Conservation (phyloP, 2,113 vertebrate genomes). For the Lethenteron camtschaticum region DNA sequence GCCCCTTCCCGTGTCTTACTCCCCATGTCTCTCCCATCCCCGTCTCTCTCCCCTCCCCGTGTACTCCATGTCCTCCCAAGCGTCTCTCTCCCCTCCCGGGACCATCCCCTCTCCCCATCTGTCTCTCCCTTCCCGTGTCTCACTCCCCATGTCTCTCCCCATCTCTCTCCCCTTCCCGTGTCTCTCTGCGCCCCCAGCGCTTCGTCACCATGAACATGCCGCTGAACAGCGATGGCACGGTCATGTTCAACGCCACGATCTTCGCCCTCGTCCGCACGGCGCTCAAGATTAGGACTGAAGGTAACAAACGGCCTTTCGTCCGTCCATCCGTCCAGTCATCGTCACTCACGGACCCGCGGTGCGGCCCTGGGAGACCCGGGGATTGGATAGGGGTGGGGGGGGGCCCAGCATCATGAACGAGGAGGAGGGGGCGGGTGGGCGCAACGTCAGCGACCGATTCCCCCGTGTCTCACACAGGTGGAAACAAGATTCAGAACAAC, state of each 20-base stretch:
- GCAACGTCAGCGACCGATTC: too few species aligned
- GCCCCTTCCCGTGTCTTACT: not conserved
- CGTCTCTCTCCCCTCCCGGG: too few species aligned
- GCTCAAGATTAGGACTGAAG: slow-evolving; percentile 1
- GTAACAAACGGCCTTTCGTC: not conserved
- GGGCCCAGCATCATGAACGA: too few species aligned
- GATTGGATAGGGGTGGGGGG: too few species aligned
- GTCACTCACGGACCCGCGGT: too few species aligned
- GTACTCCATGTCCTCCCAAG: too few species aligned
- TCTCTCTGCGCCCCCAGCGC: not conserved
- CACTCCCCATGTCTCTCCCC: not conserved
- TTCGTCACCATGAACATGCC: slow-evolving; percentile 43
- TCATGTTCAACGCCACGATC: slow-evolving; percentile 2
- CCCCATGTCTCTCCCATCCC: too few species aligned
- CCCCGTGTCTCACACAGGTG: too few species aligned
- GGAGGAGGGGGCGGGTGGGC: too few species aligned
- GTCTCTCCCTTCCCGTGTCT: not conserved
- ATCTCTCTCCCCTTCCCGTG: not conserved
- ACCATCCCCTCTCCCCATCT: not conserved
- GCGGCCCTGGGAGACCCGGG: too few species aligned
- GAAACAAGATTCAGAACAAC: not conserved
- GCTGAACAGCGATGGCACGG: slow-evolving; percentile 37
- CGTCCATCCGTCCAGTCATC: too few species aligned
- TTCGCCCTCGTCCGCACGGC: slow-evolving; percentile 1
- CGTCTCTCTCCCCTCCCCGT: too few species aligned